Percentiles rank a stretch among this genome's conserved stretches.
phyloP scores from a whole-genome alignment of 2,888 invertebrate species.

The Nomada lathburiana region DNA sequence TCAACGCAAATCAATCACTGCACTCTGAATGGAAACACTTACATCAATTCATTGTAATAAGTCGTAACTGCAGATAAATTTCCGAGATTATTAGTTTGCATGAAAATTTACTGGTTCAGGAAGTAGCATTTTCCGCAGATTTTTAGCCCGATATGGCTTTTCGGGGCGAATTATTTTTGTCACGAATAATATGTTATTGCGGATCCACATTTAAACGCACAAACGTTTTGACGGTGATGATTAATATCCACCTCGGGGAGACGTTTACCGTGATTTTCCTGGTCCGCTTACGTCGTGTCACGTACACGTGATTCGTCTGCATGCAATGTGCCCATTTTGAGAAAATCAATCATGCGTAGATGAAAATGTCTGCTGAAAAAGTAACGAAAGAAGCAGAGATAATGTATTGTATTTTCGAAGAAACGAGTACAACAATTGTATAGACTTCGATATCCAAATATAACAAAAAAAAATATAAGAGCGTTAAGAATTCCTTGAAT shows the following conservation, averaged over 20 bases:
- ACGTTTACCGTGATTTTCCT: slow-evolving; percentile 23
- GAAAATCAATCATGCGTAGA: slow-evolving; percentile 20
- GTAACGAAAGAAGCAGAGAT: background rate
- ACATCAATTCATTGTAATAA: background rate
- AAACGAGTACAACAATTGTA: background rate
- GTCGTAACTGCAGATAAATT: background rate
- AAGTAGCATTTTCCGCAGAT: background rate
- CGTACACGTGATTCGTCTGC: background rate
- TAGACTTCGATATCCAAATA: too few relatives aligned
- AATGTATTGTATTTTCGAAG: background rate
- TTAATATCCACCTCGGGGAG: slow-evolving; percentile 29
- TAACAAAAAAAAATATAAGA: too few relatives aligned
- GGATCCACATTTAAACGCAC: background rate
- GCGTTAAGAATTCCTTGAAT: too few relatives aligned
- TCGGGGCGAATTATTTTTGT: slow-evolving; percentile 3
- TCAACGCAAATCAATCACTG: background rate
- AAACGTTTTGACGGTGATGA: slow-evolving; percentile 17
- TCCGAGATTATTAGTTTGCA: background rate
- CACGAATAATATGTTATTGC: slow-evolving; percentile 5
- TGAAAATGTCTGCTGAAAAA: slow-evolving; percentile 11
- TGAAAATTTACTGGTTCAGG: background rate
- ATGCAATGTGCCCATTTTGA: background rate
- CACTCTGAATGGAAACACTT: background rate
- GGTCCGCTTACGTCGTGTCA: background rate
- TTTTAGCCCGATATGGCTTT: background rate